Evolutionary conservation across 2,113 vertebrate species (phyloP).

Genomic region (Crotalus helleri): DNA sequence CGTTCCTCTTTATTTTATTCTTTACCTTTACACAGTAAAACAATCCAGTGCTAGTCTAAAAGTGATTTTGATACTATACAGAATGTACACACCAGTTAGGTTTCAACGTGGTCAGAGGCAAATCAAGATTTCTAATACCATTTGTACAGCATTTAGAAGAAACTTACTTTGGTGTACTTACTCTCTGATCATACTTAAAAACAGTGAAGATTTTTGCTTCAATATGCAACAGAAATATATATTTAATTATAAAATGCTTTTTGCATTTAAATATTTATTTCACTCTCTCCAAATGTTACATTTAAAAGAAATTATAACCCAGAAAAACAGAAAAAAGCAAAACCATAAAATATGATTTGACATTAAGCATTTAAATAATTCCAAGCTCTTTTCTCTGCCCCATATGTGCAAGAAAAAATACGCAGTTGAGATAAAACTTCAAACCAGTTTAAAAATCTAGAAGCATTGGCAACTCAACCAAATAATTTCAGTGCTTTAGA

Average conservation of each 20-base stretch:
- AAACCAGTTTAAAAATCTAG: constrained; percentile 14
- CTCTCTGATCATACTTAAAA: not conserved
- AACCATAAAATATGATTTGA: constrained; percentile 51
- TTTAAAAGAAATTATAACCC: constrained; percentile 27
- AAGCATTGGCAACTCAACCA: constrained; percentile 45
- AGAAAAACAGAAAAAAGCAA: constrained; percentile 12
- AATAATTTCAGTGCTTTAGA: constrained; percentile 36
- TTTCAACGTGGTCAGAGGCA: constrained; percentile 41
- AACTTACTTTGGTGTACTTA: constrained; percentile 24
- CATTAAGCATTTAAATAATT: constrained; percentile 34
- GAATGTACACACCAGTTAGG: constrained; percentile 52
- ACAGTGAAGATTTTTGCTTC: not conserved
- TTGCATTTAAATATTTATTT: constrained; percentile 24
- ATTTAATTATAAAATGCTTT: constrained; percentile 26
- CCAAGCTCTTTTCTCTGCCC: constrained; percentile 2
- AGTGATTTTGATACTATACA: constrained; percentile 57
- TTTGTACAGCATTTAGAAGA: constrained; percentile 46
- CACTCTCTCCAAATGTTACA: constrained; percentile 26
- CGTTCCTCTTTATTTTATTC: constrained; percentile 57
- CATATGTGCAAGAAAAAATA: not conserved
- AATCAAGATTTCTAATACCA: constrained; percentile 32
- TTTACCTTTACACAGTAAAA: constrained; percentile 63
- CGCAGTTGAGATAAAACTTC: constrained; percentile 32
- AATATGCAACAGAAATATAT: constrained; percentile 30
- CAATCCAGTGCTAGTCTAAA: constrained; percentile 65